These are phyloP conservation scores for Drosophila conformis DNA, from an alignment of 2,888 invertebrate genomes.

Conservation along the genomic window DNA sequence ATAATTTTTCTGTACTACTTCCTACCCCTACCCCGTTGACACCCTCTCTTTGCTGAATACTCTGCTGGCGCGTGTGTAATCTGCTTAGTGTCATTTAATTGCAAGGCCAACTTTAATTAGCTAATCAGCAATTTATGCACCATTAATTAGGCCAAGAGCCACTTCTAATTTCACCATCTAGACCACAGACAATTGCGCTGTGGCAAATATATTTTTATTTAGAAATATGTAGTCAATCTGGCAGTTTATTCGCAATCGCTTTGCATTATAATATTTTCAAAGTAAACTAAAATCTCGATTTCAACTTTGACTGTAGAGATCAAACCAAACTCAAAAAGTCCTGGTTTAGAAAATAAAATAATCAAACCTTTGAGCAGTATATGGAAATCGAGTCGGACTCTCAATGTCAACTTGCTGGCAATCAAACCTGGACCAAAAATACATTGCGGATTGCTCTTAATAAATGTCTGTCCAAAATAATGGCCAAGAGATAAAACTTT, in stretches of 20 bases:
- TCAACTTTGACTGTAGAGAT: too few species aligned
- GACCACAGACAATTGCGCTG: neutral
- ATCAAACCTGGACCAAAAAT: neutral
- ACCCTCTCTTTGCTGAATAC: neutral
- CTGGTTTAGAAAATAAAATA: neutral
- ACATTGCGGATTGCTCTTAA: neutral
- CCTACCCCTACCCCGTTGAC: neutral
- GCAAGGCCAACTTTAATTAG: conserved; percentile 54
- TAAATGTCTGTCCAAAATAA: neutral
- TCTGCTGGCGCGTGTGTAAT: conserved; percentile 35
- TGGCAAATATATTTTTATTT: neutral
- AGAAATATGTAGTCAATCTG: conserved; percentile 4
- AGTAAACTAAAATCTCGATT: too few species aligned
- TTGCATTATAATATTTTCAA: too few species aligned
- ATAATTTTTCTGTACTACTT: neutral
- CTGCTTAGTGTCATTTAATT: conserved; percentile 60
- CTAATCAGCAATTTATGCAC: conserved; percentile 65
- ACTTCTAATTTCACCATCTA: conserved; percentile 19
- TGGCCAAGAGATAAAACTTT: neutral
- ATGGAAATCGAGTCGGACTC: neutral
- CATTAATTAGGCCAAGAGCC: conserved; percentile 54
- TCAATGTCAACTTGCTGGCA: neutral
- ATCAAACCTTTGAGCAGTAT: neutral
- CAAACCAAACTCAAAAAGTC: too few species aligned
- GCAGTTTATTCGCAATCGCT: neutral